A percentile compares a stretch with the other conserved stretches of the same genome.
phyloP scores from a whole-genome alignment of 2,797 vertebrate species.

The Paguma larvata region DNA sequence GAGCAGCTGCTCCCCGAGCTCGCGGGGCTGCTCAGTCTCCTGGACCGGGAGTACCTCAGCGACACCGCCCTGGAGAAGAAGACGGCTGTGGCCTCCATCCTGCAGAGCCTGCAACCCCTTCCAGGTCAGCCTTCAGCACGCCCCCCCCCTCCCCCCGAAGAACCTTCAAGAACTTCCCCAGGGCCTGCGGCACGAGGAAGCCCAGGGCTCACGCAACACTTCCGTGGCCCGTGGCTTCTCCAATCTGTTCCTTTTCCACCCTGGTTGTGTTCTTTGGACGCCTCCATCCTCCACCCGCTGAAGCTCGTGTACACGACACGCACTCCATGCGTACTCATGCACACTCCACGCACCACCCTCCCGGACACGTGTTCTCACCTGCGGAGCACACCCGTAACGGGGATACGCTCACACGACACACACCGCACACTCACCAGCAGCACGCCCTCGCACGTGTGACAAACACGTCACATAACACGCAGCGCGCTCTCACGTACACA shows the following conservation, averaged over 20 bases:
- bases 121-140: slow-evolving; percentile 87
- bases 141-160: not conserved
- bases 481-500: not conserved
- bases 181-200: not conserved
- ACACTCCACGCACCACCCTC: not conserved
- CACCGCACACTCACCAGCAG: not conserved
- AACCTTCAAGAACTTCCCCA: not conserved
- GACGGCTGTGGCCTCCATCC: slow-evolving; percentile 93
- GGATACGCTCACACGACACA: not conserved
- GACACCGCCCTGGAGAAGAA: slow-evolving; percentile 95
- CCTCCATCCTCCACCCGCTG: not conserved
- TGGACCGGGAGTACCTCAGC: slow-evolving; percentile 97
- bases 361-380: not conserved
- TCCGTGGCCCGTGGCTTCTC: fast-evolving
- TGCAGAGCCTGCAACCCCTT: slow-evolving; percentile 94
- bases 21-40: slow-evolving; percentile 93
- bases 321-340: not conserved
- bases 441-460: too few species aligned
- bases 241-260: not conserved
- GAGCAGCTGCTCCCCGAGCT: slow-evolving; percentile 97
- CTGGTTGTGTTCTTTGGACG: not conserved
- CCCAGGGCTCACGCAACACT: not conserved
- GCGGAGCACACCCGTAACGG: not conserved
- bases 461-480: not conserved
- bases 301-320: not conserved